Base-by-base conservation (phyloP, 2,888 invertebrate genomes). In the Pyrgus malvae region DNA sequence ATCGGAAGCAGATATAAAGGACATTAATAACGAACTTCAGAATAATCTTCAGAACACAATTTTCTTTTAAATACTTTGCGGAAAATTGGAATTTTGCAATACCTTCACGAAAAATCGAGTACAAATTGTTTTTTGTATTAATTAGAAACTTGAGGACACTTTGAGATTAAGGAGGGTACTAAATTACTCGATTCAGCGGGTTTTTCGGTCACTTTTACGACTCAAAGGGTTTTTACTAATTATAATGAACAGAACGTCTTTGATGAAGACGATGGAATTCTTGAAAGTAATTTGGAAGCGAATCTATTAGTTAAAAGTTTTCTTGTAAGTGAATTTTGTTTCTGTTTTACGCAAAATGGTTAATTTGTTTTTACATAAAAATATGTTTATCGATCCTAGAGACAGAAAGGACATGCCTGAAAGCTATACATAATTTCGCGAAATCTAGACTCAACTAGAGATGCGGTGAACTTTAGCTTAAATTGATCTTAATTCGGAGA, bases 161-260 rank as follows among this genome's bases (percentile, higher is more conserved):
- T 16, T 12, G 19, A 27, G 14, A 27, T 41, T 14, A 25, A 25
- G 21, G 17, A 48, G 14, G 17, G 37, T 16, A 35, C 23, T 7
- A 37, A 16, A 48, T 37, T 21, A 4, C 37, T 25, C 35, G 37
- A 2, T 3, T 37, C 46, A 37, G 14, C 11, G 38, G n/a, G 11
- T 27, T 48, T 38, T 38, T 38, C 21, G 23, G 48, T 16, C 38
- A 38, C 17, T 48, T 29, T 48, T 25, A 38, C 29, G 48, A 38
- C 23, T 48, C n/a, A 38, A 48, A 38, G 19, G 12, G 38, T 48
- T 48, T 48, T 19, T 9, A 16, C 17, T 48, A 27, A 48, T 48
- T 48, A 38, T 37, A 38, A 48, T 14, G 14, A 19, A 21, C 6
- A 7, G 27, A 11, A 8, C 8, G 27, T 16, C 16, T 27, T 9